Base-by-base conservation (phyloP, 2,797 vertebrate species). In the Microctenopoma stevenorrisi region DNA sequence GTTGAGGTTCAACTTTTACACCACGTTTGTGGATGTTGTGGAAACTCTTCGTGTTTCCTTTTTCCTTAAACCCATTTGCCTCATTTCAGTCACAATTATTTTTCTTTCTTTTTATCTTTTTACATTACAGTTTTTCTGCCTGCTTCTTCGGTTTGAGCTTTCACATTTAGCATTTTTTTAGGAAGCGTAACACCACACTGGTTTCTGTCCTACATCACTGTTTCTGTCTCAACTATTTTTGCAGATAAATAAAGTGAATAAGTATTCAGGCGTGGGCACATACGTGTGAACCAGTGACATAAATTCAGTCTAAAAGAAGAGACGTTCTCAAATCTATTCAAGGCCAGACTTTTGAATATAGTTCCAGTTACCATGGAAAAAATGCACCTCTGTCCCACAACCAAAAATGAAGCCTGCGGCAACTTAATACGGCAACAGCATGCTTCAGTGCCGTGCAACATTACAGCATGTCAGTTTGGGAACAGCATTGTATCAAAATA, bases 301-400 rank as follows among this genome's bases (percentile, higher is more conserved):
- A 58, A 58, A 75, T 80, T 87, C 74, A 64, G 53, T 83, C 82
- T 87, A 85, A 91, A 86, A 87, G 78, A 65, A 77, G 83, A 68
- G 55, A 58, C 64, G 46, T 73, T 90, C 81, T 80, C 65, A 46
- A 68, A 75, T 88, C 85, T 86, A 78, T 90, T 90, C 88, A 92
- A 91, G 89, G 91, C 76, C 86, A 62, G 51, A 58, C 54, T 79
- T 83, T 82, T 89, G 76, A 90, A 85, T 79, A 58, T 72, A 68
- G 77, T 85, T 93, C 86, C 70, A 65, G 88, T 93, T 92, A 91
- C 90, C 85, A 85, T 88, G 85, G 88, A 92, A 91, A 91, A 88
- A 72, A 84, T 84, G 0, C 73, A 83, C 84, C 86, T 89, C 78
- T 89, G 84, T 86, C 84, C 84, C 64, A 82, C 60, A 69, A 83